Conservation (phyloP, 2,797 vertebrate genomes). For the Valencia hispanica region DNA sequence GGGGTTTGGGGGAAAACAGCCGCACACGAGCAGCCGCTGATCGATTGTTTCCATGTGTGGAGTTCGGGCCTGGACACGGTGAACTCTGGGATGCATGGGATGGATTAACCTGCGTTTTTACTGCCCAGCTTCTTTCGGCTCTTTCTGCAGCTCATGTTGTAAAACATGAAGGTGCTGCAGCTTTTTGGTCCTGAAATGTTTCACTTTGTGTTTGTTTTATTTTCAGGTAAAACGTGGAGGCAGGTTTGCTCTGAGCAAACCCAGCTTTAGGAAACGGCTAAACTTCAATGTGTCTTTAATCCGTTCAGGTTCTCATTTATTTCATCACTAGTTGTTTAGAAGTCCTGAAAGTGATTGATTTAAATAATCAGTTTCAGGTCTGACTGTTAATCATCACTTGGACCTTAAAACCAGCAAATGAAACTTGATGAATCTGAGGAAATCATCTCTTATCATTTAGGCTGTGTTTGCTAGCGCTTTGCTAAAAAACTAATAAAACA, state of each 20-base stretch:
- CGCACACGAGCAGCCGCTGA: slow-evolving; percentile 3
- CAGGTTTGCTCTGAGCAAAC: neutral
- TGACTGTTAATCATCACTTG: neutral
- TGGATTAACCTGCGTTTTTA: neutral
- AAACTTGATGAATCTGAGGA: neutral
- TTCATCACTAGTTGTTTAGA: neutral
- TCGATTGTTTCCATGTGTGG: slow-evolving; percentile 33
- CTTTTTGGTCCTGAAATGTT: neutral
- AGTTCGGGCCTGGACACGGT: neutral
- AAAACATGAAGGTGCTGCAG: neutral
- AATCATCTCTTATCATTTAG: no score
- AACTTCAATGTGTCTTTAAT: neutral
- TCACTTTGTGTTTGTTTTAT: neutral
- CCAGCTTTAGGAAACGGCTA: neutral
- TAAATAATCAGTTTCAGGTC: neutral
- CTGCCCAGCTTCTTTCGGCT: neutral
- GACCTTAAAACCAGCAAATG: neutral
- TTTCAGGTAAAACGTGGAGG: slow-evolving; percentile 3
- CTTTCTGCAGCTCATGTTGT: slow-evolving; percentile 4
- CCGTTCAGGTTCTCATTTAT: neutral
- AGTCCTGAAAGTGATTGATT: neutral
- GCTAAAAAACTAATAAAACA: no score
- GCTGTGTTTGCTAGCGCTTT: no score
- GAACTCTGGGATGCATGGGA: neutral
- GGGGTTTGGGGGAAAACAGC: slow-evolving; percentile 15